Conservation (phyloP, 2,797 vertebrate genomes). For the Lateolabrax maculatus region DNA sequence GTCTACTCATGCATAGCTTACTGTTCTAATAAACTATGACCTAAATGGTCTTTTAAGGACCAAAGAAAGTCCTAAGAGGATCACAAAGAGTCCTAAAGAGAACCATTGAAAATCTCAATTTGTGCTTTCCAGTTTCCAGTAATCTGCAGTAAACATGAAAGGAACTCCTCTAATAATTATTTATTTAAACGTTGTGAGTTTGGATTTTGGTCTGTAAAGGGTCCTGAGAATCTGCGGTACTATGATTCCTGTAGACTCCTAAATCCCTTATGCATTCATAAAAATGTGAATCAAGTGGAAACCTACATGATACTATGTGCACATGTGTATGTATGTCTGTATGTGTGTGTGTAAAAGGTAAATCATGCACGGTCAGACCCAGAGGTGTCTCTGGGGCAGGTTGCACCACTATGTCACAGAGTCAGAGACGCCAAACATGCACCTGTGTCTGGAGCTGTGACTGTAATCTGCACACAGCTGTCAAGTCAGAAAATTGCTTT, state of each 20-base stretch:
- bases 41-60: conserved; percentile 46
- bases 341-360: conserved; percentile 25
- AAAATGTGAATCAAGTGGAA: conserved; percentile 44
- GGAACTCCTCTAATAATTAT: background rate
- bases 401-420: conserved; percentile 58
- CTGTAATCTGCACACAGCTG: conserved; percentile 47
- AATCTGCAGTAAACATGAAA: background rate
- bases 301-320: conserved; percentile 21
- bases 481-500: conserved; percentile 14
- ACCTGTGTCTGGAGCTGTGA: conserved; percentile 57
- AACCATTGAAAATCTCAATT: conserved; percentile 13
- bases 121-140: background rate
- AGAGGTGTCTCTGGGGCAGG: conserved; percentile 50
- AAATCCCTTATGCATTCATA: conserved; percentile 46
- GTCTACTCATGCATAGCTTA: conserved; percentile 4
- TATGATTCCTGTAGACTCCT: conserved; percentile 38
- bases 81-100: conserved; percentile 6
- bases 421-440: conserved; percentile 54
- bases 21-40: conserved; percentile 32
- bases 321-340: conserved; percentile 12
- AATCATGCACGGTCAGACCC: conserved; percentile 52
- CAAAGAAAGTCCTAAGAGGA: conserved; percentile 4
- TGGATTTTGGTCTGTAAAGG: conserved; percentile 12
- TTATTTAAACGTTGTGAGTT: conserved; percentile 19
- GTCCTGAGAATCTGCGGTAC: conserved; percentile 26